A percentile compares a stretch with the other conserved stretches of the same genome.
Evolutionary conservation across 2,113 vertebrate species (phyloP).

Genomic region (Varanus salvator): DNA sequence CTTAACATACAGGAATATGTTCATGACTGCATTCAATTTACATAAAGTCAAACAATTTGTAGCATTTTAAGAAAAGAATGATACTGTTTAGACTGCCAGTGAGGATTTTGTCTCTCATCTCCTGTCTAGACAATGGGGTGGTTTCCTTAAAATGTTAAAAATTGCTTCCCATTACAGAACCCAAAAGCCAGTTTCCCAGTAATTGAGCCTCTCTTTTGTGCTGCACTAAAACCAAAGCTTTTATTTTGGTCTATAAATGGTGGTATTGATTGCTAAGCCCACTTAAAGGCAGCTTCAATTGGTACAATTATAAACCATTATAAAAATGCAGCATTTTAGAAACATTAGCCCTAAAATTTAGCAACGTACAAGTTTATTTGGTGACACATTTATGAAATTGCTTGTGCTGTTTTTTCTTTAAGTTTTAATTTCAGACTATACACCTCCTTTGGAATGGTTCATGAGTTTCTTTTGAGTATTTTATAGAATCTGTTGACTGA

Average conservation of each 20-base stretch:
- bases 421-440: background rate
- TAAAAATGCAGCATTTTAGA: constrained; percentile 51
- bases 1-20: background rate
- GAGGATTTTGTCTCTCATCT: background rate
- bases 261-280: constrained; percentile 47
- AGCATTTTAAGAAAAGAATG: constrained; percentile 32
- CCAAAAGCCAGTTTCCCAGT: constrained; percentile 50
- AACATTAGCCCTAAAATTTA: constrained; percentile 30
- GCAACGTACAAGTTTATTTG: constrained; percentile 13
- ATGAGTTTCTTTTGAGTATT: constrained; percentile 26
- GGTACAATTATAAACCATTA: constrained; percentile 50
- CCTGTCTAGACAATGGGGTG: constrained; percentile 33
- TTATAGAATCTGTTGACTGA: background rate
- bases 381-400: constrained; percentile 21
- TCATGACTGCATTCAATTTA: constrained; percentile 13
- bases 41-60: constrained; percentile 35
- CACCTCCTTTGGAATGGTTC: background rate
- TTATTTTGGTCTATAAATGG: constrained; percentile 29
- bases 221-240: constrained; percentile 27
- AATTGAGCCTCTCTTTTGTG: constrained; percentile 27
- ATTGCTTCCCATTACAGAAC: constrained; percentile 52
- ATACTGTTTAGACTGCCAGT: constrained; percentile 34
- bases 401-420: background rate
- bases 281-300: constrained; percentile 48
- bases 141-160: constrained; percentile 50